phyloP scores from a whole-genome alignment of 2,113 vertebrate genomes.

The Ursus arctos region DNA sequence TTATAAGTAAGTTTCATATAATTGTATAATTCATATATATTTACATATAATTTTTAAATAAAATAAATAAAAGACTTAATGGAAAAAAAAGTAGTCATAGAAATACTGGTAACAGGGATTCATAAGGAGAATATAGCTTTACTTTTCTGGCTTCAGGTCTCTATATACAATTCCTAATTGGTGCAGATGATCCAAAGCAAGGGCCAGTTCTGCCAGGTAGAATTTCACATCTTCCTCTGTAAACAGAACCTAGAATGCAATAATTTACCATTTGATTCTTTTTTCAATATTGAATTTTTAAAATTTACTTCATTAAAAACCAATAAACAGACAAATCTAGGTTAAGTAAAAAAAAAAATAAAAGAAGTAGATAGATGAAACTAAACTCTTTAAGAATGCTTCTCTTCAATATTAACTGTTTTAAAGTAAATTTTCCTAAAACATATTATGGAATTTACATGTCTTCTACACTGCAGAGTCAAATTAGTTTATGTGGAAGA shows the following conservation, averaged over 20 bases:
- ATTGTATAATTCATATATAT: background rate
- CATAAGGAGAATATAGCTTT: constrained; percentile 88
- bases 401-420: constrained; percentile 38
- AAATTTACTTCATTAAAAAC: constrained; percentile 62
- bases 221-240: constrained; percentile 99
- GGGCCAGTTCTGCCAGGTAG: constrained; percentile 99
- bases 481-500: background rate
- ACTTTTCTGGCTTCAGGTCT: constrained; percentile 99
- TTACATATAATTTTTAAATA: background rate
- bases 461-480: background rate
- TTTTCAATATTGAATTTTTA: constrained; percentile 84
- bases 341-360: constrained; percentile 35
- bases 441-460: background rate
- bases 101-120: constrained; percentile 80
- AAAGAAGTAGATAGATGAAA: constrained; percentile 22
- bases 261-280: constrained; percentile 96
- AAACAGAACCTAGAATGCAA: constrained; percentile 99
- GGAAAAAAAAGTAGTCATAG: constrained; percentile 67
- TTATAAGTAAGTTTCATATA: background rate
- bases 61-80: constrained; percentile 6
- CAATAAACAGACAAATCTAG: constrained; percentile 15
- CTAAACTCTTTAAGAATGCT: constrained; percentile 9
- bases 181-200: constrained; percentile 99
- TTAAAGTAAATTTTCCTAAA: constrained; percentile 40
- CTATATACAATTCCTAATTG: constrained; percentile 99